A percentile compares a stretch with the other conserved stretches of the same genome.
Conservation (phyloP, 2,888 invertebrate genomes). For the Cosmopolites sordidus region DNA sequence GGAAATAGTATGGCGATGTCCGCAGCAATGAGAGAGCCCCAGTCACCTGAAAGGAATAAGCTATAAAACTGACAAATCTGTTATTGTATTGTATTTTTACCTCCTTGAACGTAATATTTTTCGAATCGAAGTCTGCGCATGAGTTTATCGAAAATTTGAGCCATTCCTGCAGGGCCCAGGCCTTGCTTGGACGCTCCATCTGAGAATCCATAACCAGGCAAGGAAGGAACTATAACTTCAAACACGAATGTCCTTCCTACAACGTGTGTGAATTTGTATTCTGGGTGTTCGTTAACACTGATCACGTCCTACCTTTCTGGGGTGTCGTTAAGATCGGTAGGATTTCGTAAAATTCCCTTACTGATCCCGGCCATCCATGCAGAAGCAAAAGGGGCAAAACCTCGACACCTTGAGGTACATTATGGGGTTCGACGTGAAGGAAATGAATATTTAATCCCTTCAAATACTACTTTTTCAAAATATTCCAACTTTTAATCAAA, state of each 20-base stretch:
- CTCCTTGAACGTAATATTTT: constrained; percentile 61
- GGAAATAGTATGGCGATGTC: constrained; percentile 62
- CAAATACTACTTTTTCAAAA: too few species aligned
- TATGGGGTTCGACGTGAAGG: constrained; percentile 52
- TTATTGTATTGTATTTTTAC: constrained; percentile 52
- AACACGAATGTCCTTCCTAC: constrained; percentile 55
- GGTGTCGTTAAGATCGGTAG: constrained; percentile 64
- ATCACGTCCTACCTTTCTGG: constrained; percentile 40
- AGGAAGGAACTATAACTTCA: constrained; percentile 57
- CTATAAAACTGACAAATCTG: too few species aligned
- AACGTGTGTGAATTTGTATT: not conserved
- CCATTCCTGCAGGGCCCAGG: constrained; percentile 54
- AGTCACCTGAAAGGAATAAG: constrained; percentile 14
- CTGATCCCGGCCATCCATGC: constrained; percentile 89
- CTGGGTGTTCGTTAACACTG: too few species aligned
- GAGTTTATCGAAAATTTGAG: constrained; percentile 60
- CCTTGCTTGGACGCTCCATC: constrained; percentile 60
- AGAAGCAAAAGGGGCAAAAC: constrained; percentile 65
- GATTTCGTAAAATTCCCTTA: constrained; percentile 77
- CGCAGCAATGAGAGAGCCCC: constrained; percentile 65
- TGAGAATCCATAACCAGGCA: constrained; percentile 48
- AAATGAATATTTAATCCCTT: constrained; percentile 61
- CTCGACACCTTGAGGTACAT: constrained; percentile 39
- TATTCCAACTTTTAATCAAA: too few species aligned
- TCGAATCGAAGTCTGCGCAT: constrained; percentile 66